Conservation (phyloP, 2,797 vertebrate genomes). For the Sebastes elongatus region DNA sequence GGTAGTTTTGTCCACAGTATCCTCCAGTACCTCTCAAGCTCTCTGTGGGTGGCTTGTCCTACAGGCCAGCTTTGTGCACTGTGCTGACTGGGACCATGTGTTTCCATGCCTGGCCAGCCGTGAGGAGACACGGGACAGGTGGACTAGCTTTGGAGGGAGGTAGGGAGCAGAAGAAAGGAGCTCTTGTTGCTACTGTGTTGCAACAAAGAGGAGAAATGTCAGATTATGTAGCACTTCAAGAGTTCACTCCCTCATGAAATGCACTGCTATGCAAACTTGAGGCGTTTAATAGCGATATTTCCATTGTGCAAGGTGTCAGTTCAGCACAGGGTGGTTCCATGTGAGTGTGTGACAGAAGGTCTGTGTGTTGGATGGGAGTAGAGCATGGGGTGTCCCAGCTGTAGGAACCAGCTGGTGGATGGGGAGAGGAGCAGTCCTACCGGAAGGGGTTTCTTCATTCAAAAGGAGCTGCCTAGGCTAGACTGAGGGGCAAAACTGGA, state of each 20-base stretch:
- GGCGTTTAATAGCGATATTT: conserved; percentile 15
- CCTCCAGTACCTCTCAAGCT: conserved; percentile 22
- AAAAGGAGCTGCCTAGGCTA: conserved; percentile 50
- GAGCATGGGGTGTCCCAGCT: conserved; percentile 81
- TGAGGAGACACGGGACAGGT: conserved; percentile 75
- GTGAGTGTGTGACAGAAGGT: conserved; percentile 72
- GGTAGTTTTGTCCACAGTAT: conserved; percentile 26
- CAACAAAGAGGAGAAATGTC: conserved; percentile 15
- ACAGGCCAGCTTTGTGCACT: conserved; percentile 72
- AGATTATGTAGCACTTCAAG: background rate
- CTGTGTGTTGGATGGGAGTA: conserved; percentile 70
- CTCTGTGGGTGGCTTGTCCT: conserved; percentile 74
- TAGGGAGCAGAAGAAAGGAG: conserved; percentile 11
- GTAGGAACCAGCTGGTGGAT: conserved; percentile 81
- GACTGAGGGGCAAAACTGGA: conserved; percentile 35
- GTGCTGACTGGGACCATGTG: conserved; percentile 78
- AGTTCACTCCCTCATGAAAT: background rate
- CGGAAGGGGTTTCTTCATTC: conserved; percentile 74
- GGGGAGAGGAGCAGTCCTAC: conserved; percentile 61
- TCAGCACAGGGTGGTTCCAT: conserved; percentile 28
- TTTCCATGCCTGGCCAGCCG: conserved; percentile 68
- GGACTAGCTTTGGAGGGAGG: conserved; percentile 58
- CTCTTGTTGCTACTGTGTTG: conserved; percentile 15
- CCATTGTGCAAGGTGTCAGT: background rate
- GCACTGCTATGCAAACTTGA: conserved; percentile 7